These are phyloP conservation scores for Notocelia uddmanniana DNA, from an alignment of 2,888 invertebrate genomes.

Conservation along the genomic window DNA sequence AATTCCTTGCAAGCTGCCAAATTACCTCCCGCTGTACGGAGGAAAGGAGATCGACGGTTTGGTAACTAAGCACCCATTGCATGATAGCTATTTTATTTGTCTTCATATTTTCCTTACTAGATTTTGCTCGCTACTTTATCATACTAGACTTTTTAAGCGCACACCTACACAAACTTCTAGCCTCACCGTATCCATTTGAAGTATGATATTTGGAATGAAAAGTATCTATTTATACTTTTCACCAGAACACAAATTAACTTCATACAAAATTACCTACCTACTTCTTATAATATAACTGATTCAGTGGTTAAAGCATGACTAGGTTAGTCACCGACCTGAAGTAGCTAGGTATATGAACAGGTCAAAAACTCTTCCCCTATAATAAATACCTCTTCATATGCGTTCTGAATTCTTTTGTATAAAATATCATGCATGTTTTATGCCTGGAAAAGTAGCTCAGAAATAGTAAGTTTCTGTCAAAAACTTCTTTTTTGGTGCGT, in stretches of 20 bases:
- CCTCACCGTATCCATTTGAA: background rate
- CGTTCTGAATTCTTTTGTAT: too few species aligned
- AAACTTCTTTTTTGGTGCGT: too few species aligned
- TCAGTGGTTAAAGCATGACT: background rate
- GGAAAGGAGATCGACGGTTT: constrained; percentile 90
- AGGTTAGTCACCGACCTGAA: too few species aligned
- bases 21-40: constrained; percentile 91
- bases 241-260: background rate
- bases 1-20: constrained; percentile 88
- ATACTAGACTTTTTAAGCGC: background rate
- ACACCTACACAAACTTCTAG: background rate
- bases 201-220: background rate
- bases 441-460: background rate
- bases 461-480: background rate
- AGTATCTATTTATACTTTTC: background rate
- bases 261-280: background rate
- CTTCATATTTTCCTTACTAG: constrained; percentile 21
- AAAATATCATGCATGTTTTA: background rate
- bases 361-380: too few species aligned
- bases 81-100: background rate
- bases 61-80: constrained; percentile 77
- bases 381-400: too few species aligned
- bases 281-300: too few species aligned
- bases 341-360: too few species aligned
- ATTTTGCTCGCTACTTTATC: background rate